Evolutionary conservation across 1,140 invertebrate genomes (phyloP), one percentile per base, ranked within the genome.

Genomic region (Neodiprion virginianus): DNA sequence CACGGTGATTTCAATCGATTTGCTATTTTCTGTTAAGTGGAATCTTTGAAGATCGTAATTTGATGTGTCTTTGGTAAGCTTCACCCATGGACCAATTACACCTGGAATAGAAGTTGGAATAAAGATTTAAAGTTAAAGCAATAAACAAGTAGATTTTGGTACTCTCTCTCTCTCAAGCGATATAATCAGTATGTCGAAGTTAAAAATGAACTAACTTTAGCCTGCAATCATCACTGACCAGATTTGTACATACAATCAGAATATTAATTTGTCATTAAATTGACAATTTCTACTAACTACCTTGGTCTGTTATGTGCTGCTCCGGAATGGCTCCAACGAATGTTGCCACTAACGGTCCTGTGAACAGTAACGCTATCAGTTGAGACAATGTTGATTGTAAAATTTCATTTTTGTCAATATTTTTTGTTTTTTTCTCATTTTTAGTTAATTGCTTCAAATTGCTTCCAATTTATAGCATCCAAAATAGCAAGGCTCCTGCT

Each of bases 21-120:
- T 84, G 68, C 81, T 83, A 68, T 86, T 78, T 49, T 88, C 85
- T 69, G 84, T 83, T 76, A 88, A 78, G 79, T 87, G 82, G 78
- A 86, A 88, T 70, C 86, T 84, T 70, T 82, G 84, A 71, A 88
- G 81, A 72, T 77, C 79, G 77, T 83, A 87, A 71, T 76, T 78
- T n/a, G 81, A 82, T 49, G 84, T 79, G 14, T 82, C 80, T 71
- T 79, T 81, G 61, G 72, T 72, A 74, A 78, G 83, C 77, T 82
- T 86, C 1, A 84, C 80, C 87, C 87, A 88, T 9, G 86, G 87
- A 21, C 86, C 87, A 49, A 88, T 82, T 69, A 80, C 77, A 78
- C 78, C 86, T 87, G 71, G 68, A 77, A 72, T 40, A 40, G 1
- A 40, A 5, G 28, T 61, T 14, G n/a, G 4, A 61, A 17, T 17